Conservation (phyloP, 1,140 invertebrate genomes). For the Piezodorus guildinii region DNA sequence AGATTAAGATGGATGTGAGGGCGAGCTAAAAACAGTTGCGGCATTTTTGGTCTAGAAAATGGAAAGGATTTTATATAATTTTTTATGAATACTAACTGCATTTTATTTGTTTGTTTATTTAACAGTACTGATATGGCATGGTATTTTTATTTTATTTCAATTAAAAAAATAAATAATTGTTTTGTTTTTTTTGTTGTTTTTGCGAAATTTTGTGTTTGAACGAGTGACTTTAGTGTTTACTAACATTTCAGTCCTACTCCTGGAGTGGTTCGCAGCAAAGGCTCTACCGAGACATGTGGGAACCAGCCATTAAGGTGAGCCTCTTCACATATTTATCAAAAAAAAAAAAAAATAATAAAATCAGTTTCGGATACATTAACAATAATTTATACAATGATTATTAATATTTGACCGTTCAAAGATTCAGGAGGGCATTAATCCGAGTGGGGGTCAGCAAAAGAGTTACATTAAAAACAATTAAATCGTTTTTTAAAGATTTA, state of each 20-base stretch:
- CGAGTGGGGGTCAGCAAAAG: no score
- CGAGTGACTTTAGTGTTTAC: conserved; percentile 4
- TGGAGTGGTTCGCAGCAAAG: conserved; percentile 70
- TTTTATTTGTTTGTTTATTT: conserved; percentile 15
- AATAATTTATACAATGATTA: no score
- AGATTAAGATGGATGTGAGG: no score
- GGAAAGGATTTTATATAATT: no score
- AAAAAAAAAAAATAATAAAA: background rate
- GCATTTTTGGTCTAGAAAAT: no score
- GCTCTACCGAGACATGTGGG: conserved; percentile 52
- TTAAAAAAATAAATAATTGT: background rate
- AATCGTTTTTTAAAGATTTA: no score
- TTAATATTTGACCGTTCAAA: no score
- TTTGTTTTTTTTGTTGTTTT: no score
- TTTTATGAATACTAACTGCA: no score
- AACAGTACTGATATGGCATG: background rate
- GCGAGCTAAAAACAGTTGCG: no score
- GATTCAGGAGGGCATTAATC: no score
- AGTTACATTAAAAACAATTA: no score
- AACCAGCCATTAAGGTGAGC: conserved; percentile 45
- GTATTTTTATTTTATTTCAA: background rate
- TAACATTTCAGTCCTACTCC: conserved; percentile 35
- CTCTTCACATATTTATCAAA: conserved; percentile 1
- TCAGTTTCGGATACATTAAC: background rate
- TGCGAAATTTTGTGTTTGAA: background rate